Conservation (phyloP, 2,888 invertebrate species). For the Zonitis immaculata region DNA sequence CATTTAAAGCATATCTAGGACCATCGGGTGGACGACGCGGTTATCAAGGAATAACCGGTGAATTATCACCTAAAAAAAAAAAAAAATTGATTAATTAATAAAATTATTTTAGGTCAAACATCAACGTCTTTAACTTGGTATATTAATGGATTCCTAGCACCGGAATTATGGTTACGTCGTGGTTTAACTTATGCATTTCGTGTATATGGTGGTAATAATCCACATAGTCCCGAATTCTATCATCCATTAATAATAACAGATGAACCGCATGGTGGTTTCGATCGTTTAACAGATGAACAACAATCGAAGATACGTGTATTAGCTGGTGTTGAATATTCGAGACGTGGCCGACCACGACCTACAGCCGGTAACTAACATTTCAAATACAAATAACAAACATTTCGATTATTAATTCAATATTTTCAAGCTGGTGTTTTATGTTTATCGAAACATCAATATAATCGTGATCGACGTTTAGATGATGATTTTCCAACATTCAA, state of each 20-base stretch:
- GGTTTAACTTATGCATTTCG: conserved; percentile 81
- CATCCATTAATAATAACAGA: conserved; percentile 88
- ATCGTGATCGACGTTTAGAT: conserved; percentile 70
- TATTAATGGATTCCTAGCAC: conserved; percentile 83
- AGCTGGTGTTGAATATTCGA: conserved; percentile 77
- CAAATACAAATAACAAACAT: too few relatives aligned
- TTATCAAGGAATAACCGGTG: conserved; percentile 67
- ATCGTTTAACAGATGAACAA: conserved; percentile 65
- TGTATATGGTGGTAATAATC: conserved; percentile 81
- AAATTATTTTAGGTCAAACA: conserved; percentile 53
- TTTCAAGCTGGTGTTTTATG: conserved; percentile 83
- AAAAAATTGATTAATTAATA: too few relatives aligned
- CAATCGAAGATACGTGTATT: conserved; percentile 68
- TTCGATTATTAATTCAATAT: too few relatives aligned
- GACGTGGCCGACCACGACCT: conserved; percentile 74
- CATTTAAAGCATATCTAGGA: conserved; percentile 77
- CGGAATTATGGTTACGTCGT: conserved; percentile 80
- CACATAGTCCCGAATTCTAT: conserved; percentile 77
- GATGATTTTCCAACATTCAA: conserved; percentile 74
- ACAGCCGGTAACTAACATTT: conserved; percentile 58
- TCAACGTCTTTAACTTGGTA: conserved; percentile 82
- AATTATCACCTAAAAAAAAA: too few relatives aligned
- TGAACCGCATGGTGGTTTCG: conserved; percentile 79
- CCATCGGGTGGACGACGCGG: conserved; percentile 78
- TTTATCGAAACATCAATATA: conserved; percentile 60